Percentiles rank a stretch among this genome's conserved stretches.
phyloP scores from a whole-genome alignment of 2,113 vertebrate species.

The Candoia aspera region DNA sequence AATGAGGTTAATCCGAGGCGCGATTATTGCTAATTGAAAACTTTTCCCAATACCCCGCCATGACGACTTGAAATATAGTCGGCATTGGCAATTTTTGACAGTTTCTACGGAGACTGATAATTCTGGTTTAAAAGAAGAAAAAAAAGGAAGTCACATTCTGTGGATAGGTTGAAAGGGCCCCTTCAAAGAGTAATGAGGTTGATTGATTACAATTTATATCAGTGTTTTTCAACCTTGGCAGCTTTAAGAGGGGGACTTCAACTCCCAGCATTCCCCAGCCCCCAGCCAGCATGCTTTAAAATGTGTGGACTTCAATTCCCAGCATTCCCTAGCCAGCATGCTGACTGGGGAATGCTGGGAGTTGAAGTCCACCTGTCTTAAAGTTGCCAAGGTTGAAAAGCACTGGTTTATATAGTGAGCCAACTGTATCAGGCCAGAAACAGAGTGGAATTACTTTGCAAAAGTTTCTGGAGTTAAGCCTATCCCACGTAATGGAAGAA shows the following conservation, averaged over 20 bases:
- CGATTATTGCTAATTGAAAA: slow-evolving; percentile 87
- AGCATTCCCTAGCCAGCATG: background rate
- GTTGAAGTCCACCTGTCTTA: background rate
- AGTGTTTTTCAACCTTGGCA: background rate
- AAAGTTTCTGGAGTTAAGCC: too few relatives aligned
- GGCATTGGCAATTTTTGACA: slow-evolving; percentile 85
- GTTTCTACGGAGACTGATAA: slow-evolving; percentile 80
- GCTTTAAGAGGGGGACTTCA: rapidly evolving
- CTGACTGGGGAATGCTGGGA: too few relatives aligned
- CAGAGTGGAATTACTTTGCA: too few relatives aligned
- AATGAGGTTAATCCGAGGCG: slow-evolving; percentile 84
- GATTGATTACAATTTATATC: too few relatives aligned
- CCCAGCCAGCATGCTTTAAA: background rate
- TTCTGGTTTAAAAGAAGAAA: background rate
- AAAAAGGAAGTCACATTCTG: too few relatives aligned
- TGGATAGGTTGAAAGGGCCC: too few relatives aligned
- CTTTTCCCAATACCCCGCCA: slow-evolving; percentile 86
- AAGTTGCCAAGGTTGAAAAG: background rate
- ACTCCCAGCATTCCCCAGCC: background rate
- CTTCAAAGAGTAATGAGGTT: too few relatives aligned
- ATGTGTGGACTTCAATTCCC: too few relatives aligned
- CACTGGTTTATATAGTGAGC: too few relatives aligned
- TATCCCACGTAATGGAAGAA: too few relatives aligned
- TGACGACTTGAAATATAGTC: slow-evolving; percentile 86
- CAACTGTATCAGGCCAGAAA: too few relatives aligned